Percentiles rank a stretch among this genome's conserved stretches.
Evolutionary conservation across 2,888 invertebrate species (phyloP).

Genomic region (Scrobipalpa atriplicella): DNA sequence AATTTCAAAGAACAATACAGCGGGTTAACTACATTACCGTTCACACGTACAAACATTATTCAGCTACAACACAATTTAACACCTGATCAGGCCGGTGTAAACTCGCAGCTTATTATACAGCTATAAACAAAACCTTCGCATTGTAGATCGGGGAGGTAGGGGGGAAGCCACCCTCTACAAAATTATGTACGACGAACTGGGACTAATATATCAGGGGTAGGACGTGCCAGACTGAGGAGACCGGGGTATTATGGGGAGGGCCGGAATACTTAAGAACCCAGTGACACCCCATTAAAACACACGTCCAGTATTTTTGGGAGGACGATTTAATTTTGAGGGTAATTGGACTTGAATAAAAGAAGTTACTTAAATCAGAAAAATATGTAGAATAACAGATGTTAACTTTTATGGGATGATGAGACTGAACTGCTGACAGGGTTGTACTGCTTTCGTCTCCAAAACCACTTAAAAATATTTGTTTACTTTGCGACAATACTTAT

Average conservation of each 20-base stretch:
- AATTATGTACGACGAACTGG: constrained; percentile 83
- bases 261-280: constrained; percentile 82
- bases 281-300: constrained; percentile 83
- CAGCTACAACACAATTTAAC: constrained; percentile 33
- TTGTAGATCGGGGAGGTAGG: constrained; percentile 71
- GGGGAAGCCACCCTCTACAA: constrained; percentile 72
- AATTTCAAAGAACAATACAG: constrained; percentile 12
- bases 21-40: constrained; percentile 14
- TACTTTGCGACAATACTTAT: too few species aligned
- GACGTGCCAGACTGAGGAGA: constrained; percentile 82
- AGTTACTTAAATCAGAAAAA: background rate
- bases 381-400: background rate
- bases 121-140: constrained; percentile 79
- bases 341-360: constrained; percentile 48
- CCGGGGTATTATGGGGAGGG: constrained; percentile 81
- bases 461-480: too few species aligned
- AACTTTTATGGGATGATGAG: background rate
- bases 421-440: background rate
- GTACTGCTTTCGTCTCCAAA: too few species aligned
- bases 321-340: constrained; percentile 74
- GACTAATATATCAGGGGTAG: constrained; percentile 83
- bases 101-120: constrained; percentile 65
- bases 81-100: constrained; percentile 39
- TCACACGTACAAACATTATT: constrained; percentile 4
- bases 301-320: constrained; percentile 79